A percentile compares a stretch with the other conserved stretches of the same genome.
These are phyloP conservation scores for Ruditapes philippinarum DNA, from an alignment of 1,140 invertebrate species.

Conservation along the genomic window DNA sequence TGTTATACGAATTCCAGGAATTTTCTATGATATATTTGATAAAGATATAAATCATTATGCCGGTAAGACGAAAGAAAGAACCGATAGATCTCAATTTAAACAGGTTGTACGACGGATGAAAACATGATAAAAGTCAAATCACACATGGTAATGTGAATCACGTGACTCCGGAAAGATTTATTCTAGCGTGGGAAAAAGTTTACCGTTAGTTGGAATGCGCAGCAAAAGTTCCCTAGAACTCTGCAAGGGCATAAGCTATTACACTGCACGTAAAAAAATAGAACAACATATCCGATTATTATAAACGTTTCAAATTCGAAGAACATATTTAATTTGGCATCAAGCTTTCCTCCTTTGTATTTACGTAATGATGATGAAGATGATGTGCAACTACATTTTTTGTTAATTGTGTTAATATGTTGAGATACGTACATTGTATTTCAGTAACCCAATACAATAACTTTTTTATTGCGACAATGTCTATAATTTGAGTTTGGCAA, in stretches of 20 bases:
- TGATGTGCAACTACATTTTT: too few relatives aligned
- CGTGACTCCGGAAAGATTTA: conserved; percentile 49
- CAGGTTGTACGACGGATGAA: conserved; percentile 55
- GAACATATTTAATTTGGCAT: too few relatives aligned
- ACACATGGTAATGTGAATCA: conserved; percentile 31
- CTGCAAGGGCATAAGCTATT: background rate
- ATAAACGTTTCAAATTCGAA: too few relatives aligned
- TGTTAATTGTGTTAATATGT: too few relatives aligned
- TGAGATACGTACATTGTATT: too few relatives aligned
- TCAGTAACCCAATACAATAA: too few relatives aligned
- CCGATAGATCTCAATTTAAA: conserved; percentile 45
- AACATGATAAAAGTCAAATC: conserved; percentile 59
- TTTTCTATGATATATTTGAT: conserved; percentile 27
- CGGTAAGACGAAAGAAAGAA: background rate
- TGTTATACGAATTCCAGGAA: conserved; percentile 24
- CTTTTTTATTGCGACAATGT: too few relatives aligned
- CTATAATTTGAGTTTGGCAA: too few relatives aligned
- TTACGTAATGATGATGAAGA: too few relatives aligned
- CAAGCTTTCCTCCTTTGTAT: too few relatives aligned
- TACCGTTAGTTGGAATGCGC: conserved; percentile 55
- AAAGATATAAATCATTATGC: conserved; percentile 39
- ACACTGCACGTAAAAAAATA: background rate
- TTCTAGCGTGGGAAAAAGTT: conserved; percentile 47
- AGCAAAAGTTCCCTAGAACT: background rate
- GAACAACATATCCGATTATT: too few relatives aligned